These are phyloP conservation scores for Hippasteria phrygiana DNA, from an alignment of 53 echinoderm and acorn worm genomes.

Conservation along the genomic window DNA sequence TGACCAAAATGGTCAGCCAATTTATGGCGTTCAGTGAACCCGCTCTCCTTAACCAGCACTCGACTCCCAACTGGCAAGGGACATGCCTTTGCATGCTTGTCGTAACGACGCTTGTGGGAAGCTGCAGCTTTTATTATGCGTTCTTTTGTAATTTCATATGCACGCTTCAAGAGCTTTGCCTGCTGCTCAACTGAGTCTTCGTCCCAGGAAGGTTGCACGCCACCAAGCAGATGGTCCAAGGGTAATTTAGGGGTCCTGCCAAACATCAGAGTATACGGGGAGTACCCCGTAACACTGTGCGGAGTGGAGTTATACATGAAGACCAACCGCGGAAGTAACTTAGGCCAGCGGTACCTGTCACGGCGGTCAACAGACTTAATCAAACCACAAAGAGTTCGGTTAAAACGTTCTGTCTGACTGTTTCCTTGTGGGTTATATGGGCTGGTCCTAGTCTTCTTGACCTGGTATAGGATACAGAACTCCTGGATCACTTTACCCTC, in stretches of 20 bases:
- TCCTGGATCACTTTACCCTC: no score
- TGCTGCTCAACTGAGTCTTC: conserved; percentile 16
- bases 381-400: conserved; percentile 60
- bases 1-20: no score
- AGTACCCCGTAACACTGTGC: conserved; percentile 3
- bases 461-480: no score
- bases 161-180: no score
- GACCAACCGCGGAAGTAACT: conserved; percentile 45
- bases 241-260: not conserved
- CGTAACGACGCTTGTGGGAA: not conserved
- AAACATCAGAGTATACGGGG: not conserved
- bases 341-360: conserved; percentile 44
- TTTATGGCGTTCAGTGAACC: no score
- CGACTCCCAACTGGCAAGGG: not conserved
- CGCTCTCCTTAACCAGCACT: no score
- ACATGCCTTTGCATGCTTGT: not conserved
- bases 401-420: conserved; percentile 63
- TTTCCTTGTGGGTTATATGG: conserved; percentile 64
- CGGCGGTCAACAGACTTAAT: conserved; percentile 34
- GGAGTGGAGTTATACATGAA: conserved; percentile 60
- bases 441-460: no score
- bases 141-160: not conserved
- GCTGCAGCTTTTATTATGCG: not conserved
- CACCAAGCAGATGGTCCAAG: not conserved
- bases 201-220: not conserved